phyloP scores from a whole-genome alignment of 2,888 invertebrate species.

The Drosophila nr. fundita region DNA sequence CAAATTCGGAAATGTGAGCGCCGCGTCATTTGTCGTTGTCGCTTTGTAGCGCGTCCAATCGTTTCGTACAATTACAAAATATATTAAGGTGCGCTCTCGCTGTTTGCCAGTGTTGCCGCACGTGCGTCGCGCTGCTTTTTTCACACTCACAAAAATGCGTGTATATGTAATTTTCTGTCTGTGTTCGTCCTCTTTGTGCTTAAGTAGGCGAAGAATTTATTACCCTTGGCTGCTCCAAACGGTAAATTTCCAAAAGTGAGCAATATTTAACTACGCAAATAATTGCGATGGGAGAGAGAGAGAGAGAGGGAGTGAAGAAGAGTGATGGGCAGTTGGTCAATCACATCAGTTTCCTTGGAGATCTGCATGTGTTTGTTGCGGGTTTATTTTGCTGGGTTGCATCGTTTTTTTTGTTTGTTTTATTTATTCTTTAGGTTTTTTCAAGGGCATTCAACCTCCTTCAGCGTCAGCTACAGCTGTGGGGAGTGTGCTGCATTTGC shows the following conservation, averaged over 20 bases:
- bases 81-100: slow-evolving; percentile 33
- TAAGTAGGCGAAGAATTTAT: slow-evolving; percentile 23
- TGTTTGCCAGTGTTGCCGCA: slow-evolving; percentile 52
- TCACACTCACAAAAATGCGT: slow-evolving; percentile 8
- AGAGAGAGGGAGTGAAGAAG: slow-evolving; percentile 28
- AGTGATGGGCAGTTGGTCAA: slow-evolving; percentile 28
- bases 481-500: slow-evolving; percentile 9
- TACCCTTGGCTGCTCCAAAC: slow-evolving; percentile 18
- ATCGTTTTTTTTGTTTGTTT: neutral
- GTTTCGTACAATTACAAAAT: slow-evolving; percentile 33
- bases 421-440: slow-evolving; percentile 30
- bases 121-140: slow-evolving; percentile 41
- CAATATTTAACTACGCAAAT: slow-evolving; percentile 14
- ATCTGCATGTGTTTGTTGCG: slow-evolving; percentile 26
- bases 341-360: slow-evolving; percentile 24
- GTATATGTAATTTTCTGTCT: slow-evolving; percentile 33
- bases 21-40: slow-evolving; percentile 57
- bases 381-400: slow-evolving; percentile 26
- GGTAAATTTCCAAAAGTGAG: slow-evolving; percentile 18
- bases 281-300: slow-evolving; percentile 6
- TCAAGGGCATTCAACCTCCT: slow-evolving; percentile 46
- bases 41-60: slow-evolving; percentile 44
- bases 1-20: slow-evolving; percentile 28
- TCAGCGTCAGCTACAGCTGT: neutral
- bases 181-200: slow-evolving; percentile 24